These are phyloP conservation scores for Phoxinus dragarum DNA, from an alignment of 2,797 vertebrate genomes.

Conservation along the genomic window DNA sequence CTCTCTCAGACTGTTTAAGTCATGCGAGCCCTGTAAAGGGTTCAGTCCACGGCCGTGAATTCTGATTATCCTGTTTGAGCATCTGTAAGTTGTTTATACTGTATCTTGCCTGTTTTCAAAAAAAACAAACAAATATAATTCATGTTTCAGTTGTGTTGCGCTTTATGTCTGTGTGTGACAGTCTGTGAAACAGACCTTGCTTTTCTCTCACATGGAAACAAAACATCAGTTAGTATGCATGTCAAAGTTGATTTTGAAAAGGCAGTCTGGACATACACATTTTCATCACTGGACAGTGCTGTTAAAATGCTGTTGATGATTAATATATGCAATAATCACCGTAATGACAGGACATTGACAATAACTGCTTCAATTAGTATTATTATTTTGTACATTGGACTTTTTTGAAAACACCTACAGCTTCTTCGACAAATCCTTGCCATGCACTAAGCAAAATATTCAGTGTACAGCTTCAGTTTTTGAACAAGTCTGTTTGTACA, in stretches of 20 bases:
- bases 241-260: background rate
- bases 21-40: background rate
- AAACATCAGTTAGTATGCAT: background rate
- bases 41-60: slow-evolving; percentile 4
- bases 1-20: slow-evolving; percentile 8
- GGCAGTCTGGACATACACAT: background rate
- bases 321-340: background rate
- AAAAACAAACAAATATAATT: slow-evolving; percentile 11
- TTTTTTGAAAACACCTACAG: background rate
- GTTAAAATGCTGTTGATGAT: background rate
- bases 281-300: background rate
- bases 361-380: too few species aligned
- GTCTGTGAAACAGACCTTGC: background rate
- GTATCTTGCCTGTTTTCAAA: background rate
- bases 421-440: background rate
- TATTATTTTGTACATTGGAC: too few species aligned
- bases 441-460: background rate
- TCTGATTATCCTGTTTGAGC: slow-evolving; percentile 14
- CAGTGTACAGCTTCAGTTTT: background rate
- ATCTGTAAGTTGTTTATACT: slow-evolving; percentile 16
- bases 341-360: background rate
- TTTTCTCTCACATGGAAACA: background rate
- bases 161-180: slow-evolving; percentile 14
- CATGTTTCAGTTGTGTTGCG: background rate
- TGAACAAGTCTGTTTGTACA: background rate